Evolutionary conservation across 2,113 vertebrate genomes (phyloP).

Genomic region (Anas platyrhynchos): DNA sequence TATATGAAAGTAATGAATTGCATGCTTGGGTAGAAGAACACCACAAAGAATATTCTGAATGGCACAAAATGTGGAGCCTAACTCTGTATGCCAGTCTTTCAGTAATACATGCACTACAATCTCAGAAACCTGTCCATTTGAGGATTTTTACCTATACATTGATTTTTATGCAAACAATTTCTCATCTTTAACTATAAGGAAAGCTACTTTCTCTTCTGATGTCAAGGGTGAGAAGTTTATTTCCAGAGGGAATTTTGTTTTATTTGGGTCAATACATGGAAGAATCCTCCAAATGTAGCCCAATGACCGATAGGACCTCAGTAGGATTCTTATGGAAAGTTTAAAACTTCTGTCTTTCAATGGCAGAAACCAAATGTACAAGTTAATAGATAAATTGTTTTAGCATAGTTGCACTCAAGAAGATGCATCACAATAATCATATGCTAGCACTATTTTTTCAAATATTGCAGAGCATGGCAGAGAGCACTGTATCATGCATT

Average conservation of each 20-base stretch:
- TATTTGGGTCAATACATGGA: not conserved
- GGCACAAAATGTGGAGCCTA: not conserved
- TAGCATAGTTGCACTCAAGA: not conserved
- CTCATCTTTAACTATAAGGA: not conserved
- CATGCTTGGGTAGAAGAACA: not conserved
- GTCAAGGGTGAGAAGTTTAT: not conserved
- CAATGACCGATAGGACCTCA: not conserved
- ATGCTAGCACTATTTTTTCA: not conserved
- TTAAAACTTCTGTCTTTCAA: not conserved
- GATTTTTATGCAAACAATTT: not conserved
- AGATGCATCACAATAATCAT: not conserved
- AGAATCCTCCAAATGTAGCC: not conserved
- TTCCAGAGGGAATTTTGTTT: not conserved
- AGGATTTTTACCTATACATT: accelerated
- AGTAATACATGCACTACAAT: not conserved
- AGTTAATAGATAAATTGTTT: not conserved
- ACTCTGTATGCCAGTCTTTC: not conserved
- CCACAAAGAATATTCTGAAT: not conserved
- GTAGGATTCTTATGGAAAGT: not conserved
- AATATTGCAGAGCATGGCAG: not conserved
- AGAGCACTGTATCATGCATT: accelerated
- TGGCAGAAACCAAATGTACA: not conserved
- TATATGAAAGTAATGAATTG: not conserved
- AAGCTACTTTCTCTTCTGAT: not conserved
- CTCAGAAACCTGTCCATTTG: not conserved